These are phyloP conservation scores for Monochamus alternatus DNA, from an alignment of 2,888 invertebrate genomes.

Conservation along the genomic window DNA sequence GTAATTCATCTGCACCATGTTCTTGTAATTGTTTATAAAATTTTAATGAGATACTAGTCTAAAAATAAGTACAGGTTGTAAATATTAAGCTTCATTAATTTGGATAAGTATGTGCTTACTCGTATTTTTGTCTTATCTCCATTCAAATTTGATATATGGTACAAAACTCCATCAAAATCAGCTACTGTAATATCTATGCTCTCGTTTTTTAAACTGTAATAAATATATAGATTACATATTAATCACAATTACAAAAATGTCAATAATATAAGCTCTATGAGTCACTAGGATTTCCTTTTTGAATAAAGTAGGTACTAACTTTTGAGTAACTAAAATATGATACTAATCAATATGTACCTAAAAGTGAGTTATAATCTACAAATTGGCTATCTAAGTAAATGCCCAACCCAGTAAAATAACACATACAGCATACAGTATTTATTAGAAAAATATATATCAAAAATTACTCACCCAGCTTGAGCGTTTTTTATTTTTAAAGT, in stretches of 20 bases:
- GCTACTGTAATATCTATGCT: slow-evolving; percentile 94
- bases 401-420: slow-evolving; percentile 25
- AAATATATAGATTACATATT: slow-evolving; percentile 29
- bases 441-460: slow-evolving; percentile 15
- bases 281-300: slow-evolving; percentile 35
- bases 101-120: slow-evolving; percentile 77
- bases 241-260: slow-evolving; percentile 20
- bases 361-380: slow-evolving; percentile 27
- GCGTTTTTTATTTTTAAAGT: slow-evolving; percentile 97
- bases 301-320: slow-evolving; percentile 19
- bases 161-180: slow-evolving; percentile 99
- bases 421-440: neutral
- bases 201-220: slow-evolving; percentile 93
- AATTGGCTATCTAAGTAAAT: slow-evolving; percentile 31
- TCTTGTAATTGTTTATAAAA: slow-evolving; percentile 99
- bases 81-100: slow-evolving; percentile 1
- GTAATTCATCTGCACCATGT: slow-evolving; percentile 97
- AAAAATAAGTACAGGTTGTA: slow-evolving; percentile 62
- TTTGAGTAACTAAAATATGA: neutral
- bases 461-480: slow-evolving; percentile 89
- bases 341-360: slow-evolving; percentile 10
- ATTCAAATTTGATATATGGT: slow-evolving; percentile 97
- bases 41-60: slow-evolving; percentile 98
- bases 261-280: slow-evolving; percentile 39
- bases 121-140: slow-evolving; percentile 97